Percentiles rank a stretch among this genome's conserved stretches.
phyloP scores from a whole-genome alignment of 2,888 invertebrate species.

The Mythimna lalbum region DNA sequence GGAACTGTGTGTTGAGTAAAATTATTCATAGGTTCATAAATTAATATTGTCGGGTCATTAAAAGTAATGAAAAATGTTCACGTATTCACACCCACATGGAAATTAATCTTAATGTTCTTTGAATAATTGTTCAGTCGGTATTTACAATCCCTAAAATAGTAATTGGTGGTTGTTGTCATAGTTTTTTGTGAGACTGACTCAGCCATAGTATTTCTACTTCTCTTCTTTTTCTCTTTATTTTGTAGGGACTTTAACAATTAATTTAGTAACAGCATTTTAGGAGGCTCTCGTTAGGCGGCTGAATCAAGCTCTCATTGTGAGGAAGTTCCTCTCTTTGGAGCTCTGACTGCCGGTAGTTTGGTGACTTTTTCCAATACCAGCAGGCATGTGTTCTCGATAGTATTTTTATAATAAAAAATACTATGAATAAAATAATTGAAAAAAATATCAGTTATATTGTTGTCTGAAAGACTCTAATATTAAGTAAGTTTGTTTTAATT shows the following conservation, averaged over 20 bases:
- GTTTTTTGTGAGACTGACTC: neutral
- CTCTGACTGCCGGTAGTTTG: too few relatives aligned
- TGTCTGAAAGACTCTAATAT: too few relatives aligned
- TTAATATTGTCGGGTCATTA: slow-evolving; percentile 40
- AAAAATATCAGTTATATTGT: too few relatives aligned
- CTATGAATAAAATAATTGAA: too few relatives aligned
- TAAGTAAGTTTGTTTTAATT: too few relatives aligned
- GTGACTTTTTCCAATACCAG: too few relatives aligned
- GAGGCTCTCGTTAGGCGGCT: neutral
- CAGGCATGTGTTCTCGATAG: too few relatives aligned
- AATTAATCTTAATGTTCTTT: slow-evolving; percentile 6
- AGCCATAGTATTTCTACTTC: neutral
- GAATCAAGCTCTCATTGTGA: too few relatives aligned
- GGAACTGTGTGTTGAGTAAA: slow-evolving; percentile 47
- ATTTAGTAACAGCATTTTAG: neutral
- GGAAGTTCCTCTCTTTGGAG: too few relatives aligned
- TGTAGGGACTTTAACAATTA: too few relatives aligned
- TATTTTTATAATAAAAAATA: too few relatives aligned
- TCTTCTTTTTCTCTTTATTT: too few relatives aligned
- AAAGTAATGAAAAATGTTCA: slow-evolving; percentile 39
- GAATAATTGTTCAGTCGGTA: slow-evolving; percentile 10
- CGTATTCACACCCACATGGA: slow-evolving; percentile 7
- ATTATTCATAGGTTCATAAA: slow-evolving; percentile 62
- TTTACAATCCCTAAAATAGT: neutral
- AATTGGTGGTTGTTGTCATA: neutral